Evolutionary conservation across 1,140 invertebrate genomes (phyloP).

Genomic region (Ceratosolen fusciceps): DNA sequence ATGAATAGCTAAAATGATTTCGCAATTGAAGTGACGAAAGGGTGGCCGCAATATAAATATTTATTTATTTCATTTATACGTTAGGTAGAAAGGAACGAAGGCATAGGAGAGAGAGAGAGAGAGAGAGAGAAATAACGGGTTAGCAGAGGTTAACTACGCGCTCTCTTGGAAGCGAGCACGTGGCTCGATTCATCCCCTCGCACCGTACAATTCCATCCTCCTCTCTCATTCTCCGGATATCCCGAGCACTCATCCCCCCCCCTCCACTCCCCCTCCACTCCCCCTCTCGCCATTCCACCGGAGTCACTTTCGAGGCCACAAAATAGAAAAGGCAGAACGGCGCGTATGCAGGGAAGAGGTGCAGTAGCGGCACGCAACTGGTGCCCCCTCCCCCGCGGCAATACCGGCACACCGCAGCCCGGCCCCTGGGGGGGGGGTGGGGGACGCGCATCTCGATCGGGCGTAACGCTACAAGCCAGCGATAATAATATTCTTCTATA

Average conservation of each 20-base stretch:
- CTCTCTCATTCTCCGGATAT: slow-evolving; percentile 36
- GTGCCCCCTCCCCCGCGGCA: not conserved
- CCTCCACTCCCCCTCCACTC: too few species aligned
- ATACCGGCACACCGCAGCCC: not conserved
- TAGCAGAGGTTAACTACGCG: not conserved
- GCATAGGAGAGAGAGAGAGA: not conserved
- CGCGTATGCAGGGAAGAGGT: not conserved
- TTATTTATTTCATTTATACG: not conserved
- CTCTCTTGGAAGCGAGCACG: slow-evolving; percentile 13
- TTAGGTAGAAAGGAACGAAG: too few species aligned
- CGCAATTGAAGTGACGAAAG: not conserved
- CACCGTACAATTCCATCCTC: not conserved
- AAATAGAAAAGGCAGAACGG: slow-evolving; percentile 23
- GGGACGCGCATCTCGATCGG: too few species aligned
- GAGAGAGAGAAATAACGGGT: not conserved
- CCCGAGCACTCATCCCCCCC: slow-evolving; percentile 21
- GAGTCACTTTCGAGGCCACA: not conserved
- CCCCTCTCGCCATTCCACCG: too few species aligned
- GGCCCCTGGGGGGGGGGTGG: too few species aligned
- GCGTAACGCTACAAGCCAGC: not conserved
- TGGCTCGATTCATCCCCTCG: slow-evolving; percentile 24
- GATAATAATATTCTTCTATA: slow-evolving; percentile 33
- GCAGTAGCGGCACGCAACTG: slow-evolving; percentile 29
- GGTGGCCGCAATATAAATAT: not conserved
- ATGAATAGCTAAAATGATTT: not conserved